Percentiles rank a stretch among this genome's conserved stretches.
These are phyloP conservation scores for Halictus rubicundus DNA, from an alignment of 1,140 invertebrate species.

Conservation along the genomic window DNA sequence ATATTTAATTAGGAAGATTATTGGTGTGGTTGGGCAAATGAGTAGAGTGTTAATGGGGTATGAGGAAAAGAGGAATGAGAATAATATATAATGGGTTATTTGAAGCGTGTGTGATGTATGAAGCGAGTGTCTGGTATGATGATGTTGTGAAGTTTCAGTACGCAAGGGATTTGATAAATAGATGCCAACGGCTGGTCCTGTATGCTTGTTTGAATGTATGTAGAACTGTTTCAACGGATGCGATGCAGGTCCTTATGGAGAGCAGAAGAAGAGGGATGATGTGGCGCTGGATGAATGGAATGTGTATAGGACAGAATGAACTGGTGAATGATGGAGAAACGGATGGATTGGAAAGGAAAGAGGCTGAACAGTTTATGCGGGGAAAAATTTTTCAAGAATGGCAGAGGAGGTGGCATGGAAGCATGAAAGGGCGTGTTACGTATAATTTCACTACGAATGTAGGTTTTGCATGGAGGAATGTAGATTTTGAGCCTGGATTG, in stretches of 20 bases:
- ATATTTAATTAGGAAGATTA: not conserved
- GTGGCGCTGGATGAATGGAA: not conserved
- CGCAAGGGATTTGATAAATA: slow-evolving; percentile 2
- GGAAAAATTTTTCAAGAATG: not conserved
- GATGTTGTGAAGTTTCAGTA: slow-evolving; percentile 1
- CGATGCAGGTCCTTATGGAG: too few species aligned
- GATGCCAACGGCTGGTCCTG: too few species aligned
- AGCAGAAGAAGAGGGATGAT: too few species aligned
- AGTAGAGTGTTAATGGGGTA: slow-evolving; percentile 58
- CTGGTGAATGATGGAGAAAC: not conserved
- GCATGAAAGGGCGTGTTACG: not conserved
- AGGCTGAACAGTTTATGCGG: not conserved
- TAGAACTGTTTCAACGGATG: too few species aligned
- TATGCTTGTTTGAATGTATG: too few species aligned
- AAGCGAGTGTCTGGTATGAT: slow-evolving; percentile 50
- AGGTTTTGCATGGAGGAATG: not conserved
- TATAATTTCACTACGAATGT: not conserved
- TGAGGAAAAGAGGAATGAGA: slow-evolving; percentile 37
- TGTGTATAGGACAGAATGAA: not conserved
- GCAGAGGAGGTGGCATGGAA: not conserved
- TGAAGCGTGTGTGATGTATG: slow-evolving; percentile 54
- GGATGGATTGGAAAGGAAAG: not conserved
- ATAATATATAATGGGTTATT: slow-evolving; percentile 51
- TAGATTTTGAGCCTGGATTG: not conserved
- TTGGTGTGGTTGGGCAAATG: slow-evolving; percentile 27